Percentiles rank a stretch among this genome's conserved stretches.
Evolutionary conservation across 1,140 invertebrate genomes (phyloP).

Genomic region (Drosophila murphyi): DNA sequence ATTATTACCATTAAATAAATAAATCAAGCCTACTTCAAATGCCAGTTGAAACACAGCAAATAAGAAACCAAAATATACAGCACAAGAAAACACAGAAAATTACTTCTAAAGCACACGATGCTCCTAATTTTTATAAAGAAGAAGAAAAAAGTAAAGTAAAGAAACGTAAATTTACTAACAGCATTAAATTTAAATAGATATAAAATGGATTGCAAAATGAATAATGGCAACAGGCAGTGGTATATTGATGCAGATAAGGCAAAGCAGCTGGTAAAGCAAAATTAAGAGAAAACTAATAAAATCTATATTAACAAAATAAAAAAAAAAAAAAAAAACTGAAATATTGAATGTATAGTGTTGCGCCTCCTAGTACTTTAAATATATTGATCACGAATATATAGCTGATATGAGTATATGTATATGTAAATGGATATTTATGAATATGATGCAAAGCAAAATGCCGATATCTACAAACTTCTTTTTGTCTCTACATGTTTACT

Average conservation of each 20-base stretch:
- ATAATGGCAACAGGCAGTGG: constrained; percentile 13
- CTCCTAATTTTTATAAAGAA: constrained; percentile 48
- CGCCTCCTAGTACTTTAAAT: constrained; percentile 78
- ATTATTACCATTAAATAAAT: constrained; percentile 40
- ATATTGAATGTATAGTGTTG: constrained; percentile 81
- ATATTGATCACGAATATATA: constrained; percentile 69
- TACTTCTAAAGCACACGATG: constrained; percentile 45
- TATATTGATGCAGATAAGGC: constrained; percentile 18
- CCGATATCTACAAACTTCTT: constrained; percentile 53
- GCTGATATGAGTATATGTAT: constrained; percentile 63
- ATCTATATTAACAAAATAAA: constrained; percentile 14
- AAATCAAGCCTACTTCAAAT: constrained; percentile 25
- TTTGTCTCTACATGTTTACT: constrained; percentile 62
- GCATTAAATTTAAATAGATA: constrained; percentile 49
- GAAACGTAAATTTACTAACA: constrained; percentile 44
- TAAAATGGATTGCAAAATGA: constrained; percentile 41
- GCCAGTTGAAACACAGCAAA: constrained; percentile 38
- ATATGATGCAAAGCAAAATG: constrained; percentile 48
- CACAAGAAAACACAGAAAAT: constrained; percentile 43
- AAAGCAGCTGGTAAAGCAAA: constrained; percentile 28
- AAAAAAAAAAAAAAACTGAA: constrained; percentile 33
- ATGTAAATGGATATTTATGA: constrained; percentile 71
- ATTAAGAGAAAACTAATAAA: constrained; percentile 41
- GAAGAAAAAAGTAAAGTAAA: constrained; percentile 10
- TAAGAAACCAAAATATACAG: constrained; percentile 39